These are phyloP conservation scores for Centruroides vittatus DNA, from an alignment of 1,140 invertebrate genomes.

Conservation along the genomic window DNA sequence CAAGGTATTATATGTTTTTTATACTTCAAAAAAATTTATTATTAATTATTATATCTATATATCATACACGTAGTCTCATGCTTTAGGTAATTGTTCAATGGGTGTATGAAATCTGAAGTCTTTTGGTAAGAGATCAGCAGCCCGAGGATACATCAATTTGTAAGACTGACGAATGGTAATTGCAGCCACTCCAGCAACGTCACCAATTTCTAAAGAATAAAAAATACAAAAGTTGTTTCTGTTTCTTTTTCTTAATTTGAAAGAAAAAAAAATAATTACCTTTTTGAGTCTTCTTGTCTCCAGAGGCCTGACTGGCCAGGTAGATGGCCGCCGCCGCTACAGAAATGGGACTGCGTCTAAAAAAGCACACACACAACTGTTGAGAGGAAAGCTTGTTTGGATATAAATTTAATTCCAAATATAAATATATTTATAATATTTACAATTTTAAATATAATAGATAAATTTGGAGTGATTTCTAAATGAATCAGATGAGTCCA, in stretches of 20 bases:
- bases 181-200: constrained; percentile 96
- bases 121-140: constrained; percentile 78
- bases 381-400: no score
- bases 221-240: not conserved
- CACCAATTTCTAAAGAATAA: constrained; percentile 68
- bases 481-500: no score
- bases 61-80: no score
- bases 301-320: constrained; percentile 94
- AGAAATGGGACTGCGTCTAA: constrained; percentile 86
- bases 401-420: no score
- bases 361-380: no score
- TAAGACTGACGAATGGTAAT: constrained; percentile 97
- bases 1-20: no score
- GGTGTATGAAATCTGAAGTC: constrained; percentile 93
- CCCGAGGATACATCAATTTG: constrained; percentile 92
- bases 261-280: not conserved
- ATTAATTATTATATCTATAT: no score
- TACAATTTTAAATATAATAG: no score
- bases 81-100: constrained; percentile 71
- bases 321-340: constrained; percentile 99
- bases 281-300: constrained; percentile 86
- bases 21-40: no score
- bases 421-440: no score
- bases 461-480: no score
- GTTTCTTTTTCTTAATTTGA: no score